Evolutionary conservation across 53 echinoderm and acorn worm species (phyloP), one percentile per base, ranked within the genome.

Genomic region (Luidia sarsii): DNA sequence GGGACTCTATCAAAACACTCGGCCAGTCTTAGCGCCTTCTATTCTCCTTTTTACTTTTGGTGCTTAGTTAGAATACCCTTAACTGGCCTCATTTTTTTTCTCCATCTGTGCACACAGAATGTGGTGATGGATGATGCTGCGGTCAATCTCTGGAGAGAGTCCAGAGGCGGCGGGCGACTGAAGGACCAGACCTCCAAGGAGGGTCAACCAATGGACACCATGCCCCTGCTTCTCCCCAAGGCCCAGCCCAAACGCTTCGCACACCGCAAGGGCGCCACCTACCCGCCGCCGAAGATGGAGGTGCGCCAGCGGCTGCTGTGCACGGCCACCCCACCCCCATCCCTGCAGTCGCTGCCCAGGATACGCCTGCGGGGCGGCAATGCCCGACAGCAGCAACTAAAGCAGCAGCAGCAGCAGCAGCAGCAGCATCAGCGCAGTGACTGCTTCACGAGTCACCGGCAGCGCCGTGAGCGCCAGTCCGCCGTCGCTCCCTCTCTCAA

Each of bases 331-430:
- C 77, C 77, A 13, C 77, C 77, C 7, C 77, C 77, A 18, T 77
- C 77, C 6, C 61, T 77, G 2, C 60, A 77, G 35, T 77, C 77
- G 45, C 61, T 77, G 7, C 77, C 77, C 10, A 77, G 50, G 61
- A 77, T 77, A 60, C 19, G 34, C 20, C 43, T 61, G 21, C 48
- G 39, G n/a, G 61, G 61, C 25, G 61, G 61, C 25, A 19, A 60
- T 34, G 19, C 32, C 19, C 24, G 45, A 59, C 45, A 48, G 48
- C 59, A 77, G 61, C 77, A 21, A 3, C 61, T 29, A 46, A 31
- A 46, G 32, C 60, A n/a, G 60, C 45, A 48, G 48, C 59, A 77
- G 61, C 77, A 21, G 7, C 61, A 39, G 60, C 45, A 48, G 48
- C 59, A 77, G 61, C 77, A 21, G 7, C 61, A 39, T 61, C 48